Conservation (phyloP, 2,113 vertebrate species). For the Poeciliopsis turrubarensis region DNA sequence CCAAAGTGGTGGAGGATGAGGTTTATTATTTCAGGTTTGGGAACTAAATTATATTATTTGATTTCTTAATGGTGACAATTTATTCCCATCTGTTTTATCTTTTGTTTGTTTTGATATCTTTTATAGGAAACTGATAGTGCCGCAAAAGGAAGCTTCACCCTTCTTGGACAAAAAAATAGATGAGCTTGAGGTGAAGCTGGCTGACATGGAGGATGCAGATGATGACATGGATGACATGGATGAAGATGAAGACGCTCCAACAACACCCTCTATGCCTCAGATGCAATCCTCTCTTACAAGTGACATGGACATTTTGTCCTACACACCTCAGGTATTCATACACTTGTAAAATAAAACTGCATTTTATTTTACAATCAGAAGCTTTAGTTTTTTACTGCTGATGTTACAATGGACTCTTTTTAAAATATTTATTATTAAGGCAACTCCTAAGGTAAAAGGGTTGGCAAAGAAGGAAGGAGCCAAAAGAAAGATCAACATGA, state of each 20-base stretch:
- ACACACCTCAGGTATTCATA: constrained; percentile 89
- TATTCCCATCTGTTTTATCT: background rate
- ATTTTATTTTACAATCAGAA: background rate
- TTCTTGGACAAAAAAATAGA: constrained; percentile 96
- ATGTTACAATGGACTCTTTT: background rate
- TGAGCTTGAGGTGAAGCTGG: constrained; percentile 95
- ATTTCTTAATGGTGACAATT: background rate
- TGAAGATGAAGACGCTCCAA: constrained; percentile 90
- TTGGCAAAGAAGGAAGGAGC: constrained; percentile 95
- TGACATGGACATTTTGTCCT: constrained; percentile 91
- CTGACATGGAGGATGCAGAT: constrained; percentile 88
- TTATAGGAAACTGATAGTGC: constrained; percentile 91
- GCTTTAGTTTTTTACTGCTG: background rate
- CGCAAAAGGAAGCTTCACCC: constrained; percentile 95
- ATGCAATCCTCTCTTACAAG: constrained; percentile 87
- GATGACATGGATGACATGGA: constrained; percentile 95
- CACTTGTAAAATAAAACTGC: background rate
- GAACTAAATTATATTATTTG: background rate
- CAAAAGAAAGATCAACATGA: constrained; percentile 99
- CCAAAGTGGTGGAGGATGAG: constrained; percentile 98
- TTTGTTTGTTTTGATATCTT: background rate
- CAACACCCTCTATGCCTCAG: constrained; percentile 89
- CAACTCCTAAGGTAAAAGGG: constrained; percentile 94
- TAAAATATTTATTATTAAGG: constrained; percentile 74
- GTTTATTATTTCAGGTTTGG: constrained; percentile 95